These are phyloP conservation scores for Nasonia oneida DNA, from an alignment of 2,888 invertebrate species.

Conservation along the genomic window DNA sequence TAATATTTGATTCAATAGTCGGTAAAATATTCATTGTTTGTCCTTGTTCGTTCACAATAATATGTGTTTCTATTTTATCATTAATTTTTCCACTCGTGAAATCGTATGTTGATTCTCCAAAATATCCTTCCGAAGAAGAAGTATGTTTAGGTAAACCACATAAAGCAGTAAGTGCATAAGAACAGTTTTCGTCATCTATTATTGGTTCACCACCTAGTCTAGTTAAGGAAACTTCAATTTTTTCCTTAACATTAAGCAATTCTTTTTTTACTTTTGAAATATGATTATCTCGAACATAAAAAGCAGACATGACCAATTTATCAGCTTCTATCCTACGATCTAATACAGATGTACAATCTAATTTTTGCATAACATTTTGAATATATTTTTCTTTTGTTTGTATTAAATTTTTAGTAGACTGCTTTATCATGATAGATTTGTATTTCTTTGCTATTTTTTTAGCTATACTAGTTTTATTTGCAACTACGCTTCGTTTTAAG, in stretches of 20 bases:
- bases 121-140: constrained; percentile 30
- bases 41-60: constrained; percentile 8
- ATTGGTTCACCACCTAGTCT: not conserved
- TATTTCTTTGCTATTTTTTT: not conserved
- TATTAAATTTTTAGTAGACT: not conserved
- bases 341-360: not conserved
- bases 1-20: not conserved
- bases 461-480: not conserved
- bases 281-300: constrained; percentile 28
- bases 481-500: too few species aligned
- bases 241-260: not conserved
- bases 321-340: constrained; percentile 25
- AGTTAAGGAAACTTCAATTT: not conserved
- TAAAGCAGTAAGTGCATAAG: constrained; percentile 19
- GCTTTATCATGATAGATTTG: not conserved
- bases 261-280: not conserved
- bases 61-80: not conserved
- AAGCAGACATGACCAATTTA: not conserved
- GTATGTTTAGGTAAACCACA: constrained; percentile 24
- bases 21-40: constrained; percentile 25
- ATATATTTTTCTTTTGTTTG: not conserved
- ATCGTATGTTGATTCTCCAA: constrained; percentile 24
- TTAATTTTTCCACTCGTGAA: not conserved
- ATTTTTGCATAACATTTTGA: constrained; percentile 4
- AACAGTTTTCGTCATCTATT: not conserved